phyloP scores from a whole-genome alignment of 2,888 invertebrate species.

The Pardosa pseudoannulata region DNA sequence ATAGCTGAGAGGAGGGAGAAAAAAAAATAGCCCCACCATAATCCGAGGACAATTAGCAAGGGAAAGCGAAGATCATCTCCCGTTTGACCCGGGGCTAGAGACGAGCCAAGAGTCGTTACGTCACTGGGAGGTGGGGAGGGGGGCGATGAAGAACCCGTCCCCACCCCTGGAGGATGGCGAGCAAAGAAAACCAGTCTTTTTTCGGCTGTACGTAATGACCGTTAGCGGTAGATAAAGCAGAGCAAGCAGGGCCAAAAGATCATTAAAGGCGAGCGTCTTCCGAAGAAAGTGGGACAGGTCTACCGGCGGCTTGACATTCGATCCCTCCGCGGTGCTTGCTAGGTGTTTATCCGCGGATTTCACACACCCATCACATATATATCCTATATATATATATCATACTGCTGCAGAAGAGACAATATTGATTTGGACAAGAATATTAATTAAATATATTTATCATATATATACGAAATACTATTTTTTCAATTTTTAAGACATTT shows the following conservation, averaged over 20 bases:
- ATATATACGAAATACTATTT: too few relatives aligned
- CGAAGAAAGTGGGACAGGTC: conserved; percentile 53
- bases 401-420: too few relatives aligned
- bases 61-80: conserved; percentile 30
- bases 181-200: conserved; percentile 60
- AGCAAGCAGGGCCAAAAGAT: conserved; percentile 52
- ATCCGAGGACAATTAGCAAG: conserved; percentile 42
- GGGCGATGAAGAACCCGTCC: conserved; percentile 12
- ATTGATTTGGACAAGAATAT: too few relatives aligned
- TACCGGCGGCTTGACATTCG: conserved; percentile 25
- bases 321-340: conserved; percentile 25
- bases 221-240: conserved; percentile 63
- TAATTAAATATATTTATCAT: too few relatives aligned
- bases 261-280: conserved; percentile 34
- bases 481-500: too few relatives aligned
- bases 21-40: background rate
- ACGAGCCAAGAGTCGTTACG: conserved; percentile 52
- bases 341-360: background rate
- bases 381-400: too few relatives aligned
- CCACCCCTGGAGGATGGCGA: conserved; percentile 25
- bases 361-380: too few relatives aligned
- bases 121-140: conserved; percentile 22
- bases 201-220: conserved; percentile 59
- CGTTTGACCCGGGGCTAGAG: conserved; percentile 25
- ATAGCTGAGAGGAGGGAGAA: background rate